Base-by-base conservation (phyloP, 2,797 vertebrate species). In the Urosaurus nigricauda region DNA sequence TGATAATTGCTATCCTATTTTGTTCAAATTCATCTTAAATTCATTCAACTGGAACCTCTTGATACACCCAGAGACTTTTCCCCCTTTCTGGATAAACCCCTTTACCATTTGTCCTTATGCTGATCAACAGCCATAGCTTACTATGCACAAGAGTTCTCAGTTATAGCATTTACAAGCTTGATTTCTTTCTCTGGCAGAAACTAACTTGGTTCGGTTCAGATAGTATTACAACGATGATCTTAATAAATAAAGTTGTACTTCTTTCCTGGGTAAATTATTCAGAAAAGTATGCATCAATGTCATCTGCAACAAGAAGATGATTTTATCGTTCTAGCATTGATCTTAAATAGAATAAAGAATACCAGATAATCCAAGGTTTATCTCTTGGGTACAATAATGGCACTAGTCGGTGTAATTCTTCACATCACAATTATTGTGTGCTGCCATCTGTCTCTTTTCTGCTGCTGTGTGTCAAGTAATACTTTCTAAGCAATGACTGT, bases 231-330 rank as follows among this genome's bases (percentile, higher is more conserved):
- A 6, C 24, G 75, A 5, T 70, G 73, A 58, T 40, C n/a, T 92
- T 26, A 60, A 84, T 51, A 78, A 89, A 87, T 85, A 58, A 86
- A 81, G 58, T 86, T 65, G 51, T 35, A 78, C 3, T 84, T 91
- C 32, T 63, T 1, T 60, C 14, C 2, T 74, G 58, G 87, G 32
- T 37, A 43, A 91, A 85, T 12, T 47, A 21, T 87, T 86, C 14
- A 56, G 43, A 63, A 37, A 87, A 84, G 87, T 93, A 87, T 86
- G 32, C 79, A 40, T 58, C 12, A 0, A 0, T 40, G 32, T 74
- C 79, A 24, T 89, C 87, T 1, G 9, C 63, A 29, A 81, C 17
- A 86, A 82, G 85, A 89, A 37, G 1, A 17, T 78, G 51, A 8
- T 86, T 88, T 90, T 91, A 79, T 35, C 58, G 86, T 16, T 35